A percentile compares a stretch with the other conserved stretches of the same genome.
phyloP scores from a whole-genome alignment of 2,888 invertebrate genomes.

The Yponomeuta sedellus region DNA sequence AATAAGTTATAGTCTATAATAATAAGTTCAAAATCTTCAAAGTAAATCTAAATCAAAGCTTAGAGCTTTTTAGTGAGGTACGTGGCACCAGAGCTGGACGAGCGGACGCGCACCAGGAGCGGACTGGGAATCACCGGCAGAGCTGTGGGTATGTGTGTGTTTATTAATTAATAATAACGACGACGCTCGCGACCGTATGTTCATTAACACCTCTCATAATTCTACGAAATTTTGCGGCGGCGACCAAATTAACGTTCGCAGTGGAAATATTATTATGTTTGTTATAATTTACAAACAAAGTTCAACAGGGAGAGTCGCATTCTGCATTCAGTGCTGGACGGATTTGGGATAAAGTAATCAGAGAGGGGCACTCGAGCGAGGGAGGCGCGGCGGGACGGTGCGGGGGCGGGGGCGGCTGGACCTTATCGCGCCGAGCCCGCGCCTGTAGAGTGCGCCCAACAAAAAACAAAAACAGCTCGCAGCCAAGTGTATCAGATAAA shows the following conservation, averaged over 20 bases:
- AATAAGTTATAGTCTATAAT: too few relatives aligned
- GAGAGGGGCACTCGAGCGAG: background rate
- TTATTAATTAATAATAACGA: background rate
- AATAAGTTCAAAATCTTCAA: too few relatives aligned
- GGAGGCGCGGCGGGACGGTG: background rate
- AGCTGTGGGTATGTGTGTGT: background rate
- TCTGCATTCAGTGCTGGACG: background rate
- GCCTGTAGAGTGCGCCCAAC: background rate
- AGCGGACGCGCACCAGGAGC: background rate
- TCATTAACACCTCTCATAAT: background rate
- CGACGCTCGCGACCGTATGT: background rate
- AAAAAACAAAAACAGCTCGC: conserved; percentile 16
- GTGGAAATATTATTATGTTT: background rate
- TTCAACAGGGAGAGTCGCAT: background rate
- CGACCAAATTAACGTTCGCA: background rate
- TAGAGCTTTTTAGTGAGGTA: too few relatives aligned
- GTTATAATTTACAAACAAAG: background rate
- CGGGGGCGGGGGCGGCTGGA: background rate
- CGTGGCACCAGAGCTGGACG: too few relatives aligned
- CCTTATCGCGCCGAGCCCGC: conserved; percentile 3
- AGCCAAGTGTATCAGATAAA: conserved; percentile 19
- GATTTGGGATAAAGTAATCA: background rate
- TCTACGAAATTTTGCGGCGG: background rate
- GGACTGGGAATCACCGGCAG: background rate
- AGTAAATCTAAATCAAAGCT: too few relatives aligned